Evolutionary conservation across 2,888 invertebrate genomes (phyloP), one percentile per base, ranked within the genome.

Genomic region (Eupelmus urozonus): DNA sequence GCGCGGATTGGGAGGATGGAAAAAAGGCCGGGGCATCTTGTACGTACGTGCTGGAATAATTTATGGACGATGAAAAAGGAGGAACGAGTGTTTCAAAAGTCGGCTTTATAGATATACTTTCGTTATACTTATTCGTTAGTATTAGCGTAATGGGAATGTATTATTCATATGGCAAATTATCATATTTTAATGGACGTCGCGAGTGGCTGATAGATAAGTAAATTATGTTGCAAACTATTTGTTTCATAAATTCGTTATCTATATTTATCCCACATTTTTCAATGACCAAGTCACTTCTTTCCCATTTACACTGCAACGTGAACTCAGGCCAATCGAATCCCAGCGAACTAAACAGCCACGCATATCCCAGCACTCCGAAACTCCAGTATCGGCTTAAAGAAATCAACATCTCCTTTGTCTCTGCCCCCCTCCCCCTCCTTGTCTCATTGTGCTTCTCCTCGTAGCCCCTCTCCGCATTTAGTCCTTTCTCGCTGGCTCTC

Each of bases 381-480:
- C 60, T 7, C 3, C 9, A 34, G 9, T 5, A 34, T 34, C 13
- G 2, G 18, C 11, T 9, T 20, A 60, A 40, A 60, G 40, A 18
- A 40, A 40, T 29, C 18, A 40, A 9, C 18, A 60, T 40, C 60
- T 40, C 60, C 60, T 60, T 60, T 60, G 60, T 60, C 20, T 9
- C 40, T 67, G 18, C 29, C 2, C 13, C 18, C 25, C 51, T 5
- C 20, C 3, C 29, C 1, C 49, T 25, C 18, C 20, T 18, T 18
- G 1, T 60, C 60, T 40, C 60, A 60, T 60, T 60, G 60, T 60
- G 2, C 18, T 9, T 60, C 20, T 25, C 20, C 18, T 9, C 34
- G 4, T 60, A 20, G 11, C 40, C 18, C 34, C 40, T 1, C 23
- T 7, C 42, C 25, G 45, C n/a, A 29, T 49, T 27, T 49, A 49